Conservation (phyloP, 2,797 vertebrate species). For the Heteromormyrus szaboi region DNA sequence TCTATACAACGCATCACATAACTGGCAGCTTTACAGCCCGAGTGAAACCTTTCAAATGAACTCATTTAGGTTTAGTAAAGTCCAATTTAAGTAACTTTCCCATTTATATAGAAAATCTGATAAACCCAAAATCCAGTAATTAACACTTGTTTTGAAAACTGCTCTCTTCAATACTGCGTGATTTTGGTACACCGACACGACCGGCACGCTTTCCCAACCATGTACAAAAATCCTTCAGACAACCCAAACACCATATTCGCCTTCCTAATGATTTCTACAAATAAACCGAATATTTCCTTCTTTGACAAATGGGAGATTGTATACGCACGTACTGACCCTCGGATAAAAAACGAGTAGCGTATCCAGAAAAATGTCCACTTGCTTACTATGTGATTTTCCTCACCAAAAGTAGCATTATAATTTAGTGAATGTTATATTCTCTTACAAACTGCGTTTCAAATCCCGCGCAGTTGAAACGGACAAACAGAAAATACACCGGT, state of each 20-base stretch:
- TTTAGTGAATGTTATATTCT: neutral
- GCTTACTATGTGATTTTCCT: neutral
- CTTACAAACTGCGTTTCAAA: neutral
- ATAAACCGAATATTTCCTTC: neutral
- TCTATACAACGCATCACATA: neutral
- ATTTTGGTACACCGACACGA: neutral
- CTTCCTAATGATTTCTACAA: neutral
- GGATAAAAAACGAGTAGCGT: neutral
- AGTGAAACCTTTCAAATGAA: neutral
- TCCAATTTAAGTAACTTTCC: neutral
- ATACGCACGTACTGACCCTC: neutral
- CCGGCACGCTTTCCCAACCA: neutral
- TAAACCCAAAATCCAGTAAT: neutral
- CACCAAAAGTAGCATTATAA: neutral
- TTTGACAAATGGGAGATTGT: neutral
- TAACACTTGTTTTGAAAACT: neutral
- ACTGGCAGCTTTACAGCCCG: neutral
- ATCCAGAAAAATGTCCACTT: neutral
- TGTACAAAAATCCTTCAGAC: neutral
- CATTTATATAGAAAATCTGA: neutral
- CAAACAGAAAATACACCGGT: neutral
- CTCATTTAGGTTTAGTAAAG: neutral
- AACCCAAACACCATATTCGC: neutral
- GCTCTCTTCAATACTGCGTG: neutral
- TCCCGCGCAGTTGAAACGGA: neutral